Evolutionary conservation across 2,113 vertebrate species (phyloP).

Genomic region (Psilopogon haemacephalus): DNA sequence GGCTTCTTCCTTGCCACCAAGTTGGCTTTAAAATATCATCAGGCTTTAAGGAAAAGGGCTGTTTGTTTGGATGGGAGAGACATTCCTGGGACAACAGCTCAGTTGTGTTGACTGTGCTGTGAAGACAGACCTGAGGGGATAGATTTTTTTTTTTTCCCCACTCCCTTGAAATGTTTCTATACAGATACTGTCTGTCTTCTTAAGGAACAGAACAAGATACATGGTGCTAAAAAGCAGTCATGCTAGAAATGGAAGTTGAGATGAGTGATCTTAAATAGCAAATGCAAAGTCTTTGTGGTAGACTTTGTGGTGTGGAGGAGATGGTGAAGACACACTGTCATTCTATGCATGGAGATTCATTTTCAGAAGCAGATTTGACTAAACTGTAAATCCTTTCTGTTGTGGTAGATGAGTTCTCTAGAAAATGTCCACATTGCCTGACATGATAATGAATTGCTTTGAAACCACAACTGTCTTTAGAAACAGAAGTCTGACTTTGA

Average conservation of each 20-base stretch:
- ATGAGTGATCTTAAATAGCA: not conserved
- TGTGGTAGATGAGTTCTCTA: not conserved
- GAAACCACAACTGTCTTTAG: not conserved
- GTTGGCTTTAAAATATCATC: not conserved
- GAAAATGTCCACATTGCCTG: not conserved
- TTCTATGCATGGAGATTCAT: not conserved
- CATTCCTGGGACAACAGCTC: not conserved
- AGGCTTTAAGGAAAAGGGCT: not conserved
- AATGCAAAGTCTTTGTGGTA: not conserved
- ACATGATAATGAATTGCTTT: not conserved
- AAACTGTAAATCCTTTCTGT: not conserved
- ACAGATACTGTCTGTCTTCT: not conserved
- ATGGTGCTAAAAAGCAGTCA: not conserved
- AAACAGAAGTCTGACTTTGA: not conserved
- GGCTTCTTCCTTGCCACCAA: not conserved
- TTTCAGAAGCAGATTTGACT: not conserved
- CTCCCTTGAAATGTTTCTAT: not conserved
- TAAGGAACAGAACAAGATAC: not conserved
- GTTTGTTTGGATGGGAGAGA: not conserved
- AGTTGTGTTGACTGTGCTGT: not conserved
- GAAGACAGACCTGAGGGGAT: not conserved
- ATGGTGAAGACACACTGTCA: not conserved
- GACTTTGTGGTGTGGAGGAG: not conserved
- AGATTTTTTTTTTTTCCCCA: not conserved
- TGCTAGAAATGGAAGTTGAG: not conserved